Base-by-base conservation (phyloP, 2,888 invertebrate genomes). In the Synanthedon vespiformis region DNA sequence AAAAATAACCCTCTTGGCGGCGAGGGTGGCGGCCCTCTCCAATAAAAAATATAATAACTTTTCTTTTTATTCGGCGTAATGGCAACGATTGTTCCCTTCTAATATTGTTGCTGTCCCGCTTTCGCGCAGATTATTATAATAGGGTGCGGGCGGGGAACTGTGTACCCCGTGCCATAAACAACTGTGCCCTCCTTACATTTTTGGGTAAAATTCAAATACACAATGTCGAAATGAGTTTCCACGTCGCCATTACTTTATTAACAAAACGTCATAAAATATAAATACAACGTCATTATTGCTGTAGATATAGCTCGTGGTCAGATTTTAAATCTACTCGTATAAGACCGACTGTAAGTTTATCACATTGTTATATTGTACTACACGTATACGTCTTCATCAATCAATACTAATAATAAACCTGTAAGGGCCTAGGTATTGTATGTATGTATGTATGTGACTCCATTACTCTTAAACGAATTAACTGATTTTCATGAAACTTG, bases 41-140 rank as follows among this genome's bases (percentile, higher is more conserved):
- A 81, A 85, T 81, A 84, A 86, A 86, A 86, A 86, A 86, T 87
- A 87, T 85, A 86, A 87, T 87, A 86, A 86, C 87, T 86, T 86
- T 85, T 86, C 86, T 86, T 85, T 86, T 85, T 84, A 84, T 85
- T 84, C 82, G 80, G 74, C 83, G 77, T 85, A 85, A 85, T 85
- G 81, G 82, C 80, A 77, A 77, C 84, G 82, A 78, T 80, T 80
- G 84, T 80, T 77, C 77, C 74, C 68, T 78, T 82, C 80, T 82
- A 80, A 83, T 81, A 72, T 69, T 73, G 74, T 77, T 77, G 76
- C 77, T 63, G 72, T 83, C 84, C 68, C 75, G 68, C 70, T 82
- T 72, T 67, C 70, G 65, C 77, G 62, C 72, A 72, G 76, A 80
- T 84, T 82, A 80, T 77, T 77, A 74, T 79, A 75, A 80, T 80